Evolutionary conservation across 2,888 invertebrate genomes (phyloP).

Genomic region (Drosophila recens): DNA sequence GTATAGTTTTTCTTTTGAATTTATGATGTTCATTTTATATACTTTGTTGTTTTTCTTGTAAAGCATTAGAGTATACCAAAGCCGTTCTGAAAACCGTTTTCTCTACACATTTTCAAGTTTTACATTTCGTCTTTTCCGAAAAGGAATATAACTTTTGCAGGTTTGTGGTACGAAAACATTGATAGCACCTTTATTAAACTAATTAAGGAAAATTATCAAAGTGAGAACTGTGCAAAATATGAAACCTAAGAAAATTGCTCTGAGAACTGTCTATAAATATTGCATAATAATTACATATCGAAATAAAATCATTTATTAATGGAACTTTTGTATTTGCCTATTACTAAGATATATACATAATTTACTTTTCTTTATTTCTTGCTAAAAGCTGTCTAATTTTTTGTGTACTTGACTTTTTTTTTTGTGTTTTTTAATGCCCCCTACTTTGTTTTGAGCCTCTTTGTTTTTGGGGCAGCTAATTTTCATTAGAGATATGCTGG

Average conservation of each 20-base stretch:
- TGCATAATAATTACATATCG: conserved; percentile 16
- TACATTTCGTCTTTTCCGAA: conserved; percentile 18
- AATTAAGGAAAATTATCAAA: conserved; percentile 25
- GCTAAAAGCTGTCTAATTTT: conserved; percentile 28
- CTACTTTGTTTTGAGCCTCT: conserved; percentile 51
- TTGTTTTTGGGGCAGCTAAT: conserved; percentile 38
- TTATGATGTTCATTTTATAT: conserved; percentile 11
- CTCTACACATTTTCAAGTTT: conserved; percentile 35
- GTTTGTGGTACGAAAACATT: conserved; percentile 62
- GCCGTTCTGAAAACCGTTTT: conserved; percentile 80
- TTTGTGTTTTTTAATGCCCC: conserved; percentile 24
- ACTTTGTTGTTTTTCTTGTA: conserved; percentile 73
- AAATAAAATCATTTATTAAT: conserved; percentile 9
- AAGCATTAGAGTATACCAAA: conserved; percentile 86
- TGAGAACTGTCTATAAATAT: conserved; percentile 20
- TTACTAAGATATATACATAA: conserved; percentile 63
- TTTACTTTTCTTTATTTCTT: conserved; percentile 9
- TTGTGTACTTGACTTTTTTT: conserved; percentile 3
- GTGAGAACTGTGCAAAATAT: conserved; percentile 46
- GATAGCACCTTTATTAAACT: conserved; percentile 69
- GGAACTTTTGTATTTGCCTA: conserved; percentile 32
- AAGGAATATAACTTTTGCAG: conserved; percentile 23
- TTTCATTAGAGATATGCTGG: conserved; percentile 54
- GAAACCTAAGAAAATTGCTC: conserved; percentile 46
- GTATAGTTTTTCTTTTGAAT: conserved; percentile 33